Evolutionary conservation across 2,113 vertebrate species (phyloP).

Genomic region (Glareola pratincola): DNA sequence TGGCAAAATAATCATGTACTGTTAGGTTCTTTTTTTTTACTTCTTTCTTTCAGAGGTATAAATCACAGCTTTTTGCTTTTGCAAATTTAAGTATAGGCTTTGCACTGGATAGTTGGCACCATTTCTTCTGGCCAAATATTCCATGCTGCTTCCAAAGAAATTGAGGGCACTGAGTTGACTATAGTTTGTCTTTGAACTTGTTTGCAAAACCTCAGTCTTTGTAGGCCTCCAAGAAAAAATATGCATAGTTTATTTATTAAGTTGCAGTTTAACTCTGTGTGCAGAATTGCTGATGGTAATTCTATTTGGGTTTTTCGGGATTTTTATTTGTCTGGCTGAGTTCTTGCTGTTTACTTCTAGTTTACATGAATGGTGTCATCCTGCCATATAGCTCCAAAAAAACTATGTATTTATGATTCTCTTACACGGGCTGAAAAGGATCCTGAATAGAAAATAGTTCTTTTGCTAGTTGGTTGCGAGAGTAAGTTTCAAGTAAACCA

Average conservation of each 20-base stretch:
- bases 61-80: conserved; percentile 74
- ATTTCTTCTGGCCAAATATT: conserved; percentile 31
- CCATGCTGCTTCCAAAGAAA: conserved; percentile 48
- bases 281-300: not conserved
- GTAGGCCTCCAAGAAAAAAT: not conserved
- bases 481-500: not conserved
- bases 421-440: not conserved
- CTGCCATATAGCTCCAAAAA: not conserved
- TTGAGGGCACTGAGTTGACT: conserved; percentile 44
- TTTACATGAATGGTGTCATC: not conserved
- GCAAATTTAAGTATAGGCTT: conserved; percentile 61
- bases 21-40: conserved; percentile 20
- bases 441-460: not conserved
- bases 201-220: conserved; percentile 24
- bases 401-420: not conserved
- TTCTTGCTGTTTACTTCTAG: not conserved
- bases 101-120: conserved; percentile 26
- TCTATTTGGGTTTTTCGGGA: not conserved
- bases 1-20: conserved; percentile 73
- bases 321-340: not conserved
- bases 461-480: not conserved
- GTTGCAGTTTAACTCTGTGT: not conserved
- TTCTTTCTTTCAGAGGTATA: conserved; percentile 69
- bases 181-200: not conserved
- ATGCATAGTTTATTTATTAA: not conserved